Conservation (phyloP, 2,113 vertebrate species). For the Lynx canadensis region DNA sequence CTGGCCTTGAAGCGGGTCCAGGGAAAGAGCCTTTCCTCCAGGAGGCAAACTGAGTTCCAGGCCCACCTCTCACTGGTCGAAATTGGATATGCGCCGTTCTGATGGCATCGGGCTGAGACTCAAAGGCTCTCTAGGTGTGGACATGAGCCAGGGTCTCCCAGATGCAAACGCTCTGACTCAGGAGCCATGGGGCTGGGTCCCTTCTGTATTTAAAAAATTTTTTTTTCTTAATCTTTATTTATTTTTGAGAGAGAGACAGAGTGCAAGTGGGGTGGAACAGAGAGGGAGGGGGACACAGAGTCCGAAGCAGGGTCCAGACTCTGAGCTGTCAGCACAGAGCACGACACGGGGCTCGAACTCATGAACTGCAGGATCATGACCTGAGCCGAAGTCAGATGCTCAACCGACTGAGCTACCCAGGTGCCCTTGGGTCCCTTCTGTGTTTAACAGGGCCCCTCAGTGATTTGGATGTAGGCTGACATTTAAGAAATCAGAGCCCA, state of each 20-base stretch:
- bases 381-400: too few species aligned
- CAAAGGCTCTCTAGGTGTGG: not conserved
- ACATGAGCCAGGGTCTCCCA: not conserved
- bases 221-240: too few species aligned
- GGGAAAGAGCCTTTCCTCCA: not conserved
- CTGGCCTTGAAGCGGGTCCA: not conserved
- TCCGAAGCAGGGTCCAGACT: too few species aligned
- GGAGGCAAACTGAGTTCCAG: not conserved
- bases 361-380: too few species aligned
- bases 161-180: not conserved
- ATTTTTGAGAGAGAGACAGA: too few species aligned
- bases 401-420: too few species aligned
- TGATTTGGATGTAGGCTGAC: not conserved
- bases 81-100: not conserved
- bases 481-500: not conserved
- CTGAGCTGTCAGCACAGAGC: too few species aligned
- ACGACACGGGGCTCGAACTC: too few species aligned
- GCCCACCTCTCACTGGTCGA: not conserved
- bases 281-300: too few species aligned
- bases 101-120: not conserved
- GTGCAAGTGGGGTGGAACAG: too few species aligned
- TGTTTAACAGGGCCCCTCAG: not conserved
- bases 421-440: not conserved
- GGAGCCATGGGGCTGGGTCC: not conserved
- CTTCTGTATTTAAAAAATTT: rapidly evolving